Evolutionary conservation across 2,888 invertebrate genomes (phyloP), one percentile per base, ranked within the genome.

Genomic region (Heliconius ismenius): DNA sequence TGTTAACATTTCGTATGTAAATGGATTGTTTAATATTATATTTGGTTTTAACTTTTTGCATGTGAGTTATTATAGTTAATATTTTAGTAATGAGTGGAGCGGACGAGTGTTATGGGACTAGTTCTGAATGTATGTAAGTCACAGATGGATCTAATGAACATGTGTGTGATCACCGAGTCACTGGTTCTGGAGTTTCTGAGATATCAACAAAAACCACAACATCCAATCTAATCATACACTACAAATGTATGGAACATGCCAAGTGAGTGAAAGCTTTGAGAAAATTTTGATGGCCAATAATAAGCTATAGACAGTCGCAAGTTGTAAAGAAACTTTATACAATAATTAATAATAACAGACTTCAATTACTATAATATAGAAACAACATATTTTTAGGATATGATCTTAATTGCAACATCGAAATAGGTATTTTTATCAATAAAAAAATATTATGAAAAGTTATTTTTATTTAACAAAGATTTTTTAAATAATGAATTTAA

Each of bases 71-170:
- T 26, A 58, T 86, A 81, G 84, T 84, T 84, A 85, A 86, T 85
- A 84, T 83, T 60, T 76, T 73, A 84, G 88, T 90, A 81, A 89
- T 85, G 84, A 87, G 84, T 86, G 79, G 82, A 82, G 79, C 84
- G 82, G 89, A 85, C 75, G 86, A 81, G 91, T 92, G 91, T 91
- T 88, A 88, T 88, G 89, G 86, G 83, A 69, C 79, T 84, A 87
- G 87, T 88, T 88, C 81, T 83, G 83, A 80, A 82, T 84, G n/a
- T 36, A 87, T 89, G 88, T 91, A 85, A 88, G 89, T 90, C 82
- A 82, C 82, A 83, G 81, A 79, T 82, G 81, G 79, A 76, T 73
- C 78, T 87, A 75, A 82, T 81, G 85, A 83, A 72, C 15, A 63
- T 82, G 85, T 87, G 88, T 90, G 84, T 83, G 84, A 83, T 84